These are phyloP conservation scores for Parthenolecanium corni DNA, from an alignment of 2,888 invertebrate species.

Conservation along the genomic window DNA sequence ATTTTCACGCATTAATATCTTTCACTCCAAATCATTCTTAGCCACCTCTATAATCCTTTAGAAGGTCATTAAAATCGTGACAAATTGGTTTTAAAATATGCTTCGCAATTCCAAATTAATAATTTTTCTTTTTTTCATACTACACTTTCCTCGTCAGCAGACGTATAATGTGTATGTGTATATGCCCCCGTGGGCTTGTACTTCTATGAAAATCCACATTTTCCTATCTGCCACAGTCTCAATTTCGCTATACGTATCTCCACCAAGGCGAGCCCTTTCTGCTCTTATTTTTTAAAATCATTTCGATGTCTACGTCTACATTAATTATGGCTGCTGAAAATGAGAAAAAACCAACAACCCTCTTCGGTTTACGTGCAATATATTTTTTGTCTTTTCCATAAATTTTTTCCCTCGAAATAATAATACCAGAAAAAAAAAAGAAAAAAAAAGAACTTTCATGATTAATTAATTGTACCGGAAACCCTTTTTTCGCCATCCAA, in stretches of 20 bases:
- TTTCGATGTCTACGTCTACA: slow-evolving; percentile 22
- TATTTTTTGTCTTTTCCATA: slow-evolving; percentile 18
- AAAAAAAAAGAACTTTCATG: slow-evolving; percentile 25
- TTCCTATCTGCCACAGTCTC: neutral
- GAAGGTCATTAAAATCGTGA: neutral
- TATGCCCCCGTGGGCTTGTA: no score
- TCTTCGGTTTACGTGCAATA: slow-evolving; percentile 20
- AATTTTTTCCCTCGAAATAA: neutral
- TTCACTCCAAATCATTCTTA: neutral
- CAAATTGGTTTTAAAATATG: neutral
- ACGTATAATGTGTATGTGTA: no score
- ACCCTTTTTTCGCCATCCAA: slow-evolving; percentile 15
- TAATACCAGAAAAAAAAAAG: neutral
- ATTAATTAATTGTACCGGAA: slow-evolving; percentile 28
- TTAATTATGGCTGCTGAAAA: slow-evolving; percentile 10
- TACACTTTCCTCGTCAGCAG: no score
- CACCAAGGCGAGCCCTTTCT: neutral
- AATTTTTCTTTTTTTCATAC: no score
- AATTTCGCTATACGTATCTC: neutral
- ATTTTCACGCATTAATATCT: neutral
- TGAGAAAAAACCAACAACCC: slow-evolving; percentile 21
- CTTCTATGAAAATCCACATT: neutral
- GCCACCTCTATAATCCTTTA: neutral
- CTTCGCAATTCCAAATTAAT: no score
- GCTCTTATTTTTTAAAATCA: slow-evolving; percentile 5